Base-by-base conservation (phyloP, 2,113 vertebrate genomes). In the Callorhinus ursinus region DNA sequence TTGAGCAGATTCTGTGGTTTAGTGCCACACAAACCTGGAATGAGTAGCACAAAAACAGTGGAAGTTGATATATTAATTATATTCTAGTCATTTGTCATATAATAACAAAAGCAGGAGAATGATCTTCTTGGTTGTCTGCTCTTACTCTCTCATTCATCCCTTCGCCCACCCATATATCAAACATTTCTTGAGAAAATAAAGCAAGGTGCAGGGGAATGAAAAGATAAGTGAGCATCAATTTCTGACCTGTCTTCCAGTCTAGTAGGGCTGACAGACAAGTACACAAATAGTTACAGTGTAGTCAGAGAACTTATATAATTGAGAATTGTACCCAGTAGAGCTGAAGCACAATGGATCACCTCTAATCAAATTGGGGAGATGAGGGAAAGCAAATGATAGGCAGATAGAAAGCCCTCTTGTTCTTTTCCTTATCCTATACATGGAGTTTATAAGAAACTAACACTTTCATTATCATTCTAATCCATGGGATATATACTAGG, bases 151-250 rank as follows among this genome's bases (percentile, higher is more conserved):
- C 19, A 65, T 33, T 85, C n/a, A 79, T 53, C 3, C 18, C 1
- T 72, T 96, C 24, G 49, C 8, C 21, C 5, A 63, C 7, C 15
- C 10, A 21, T 13, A 22, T 71, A 90, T n/a, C 39, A 91, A 93
- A 72, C 5, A 21, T 88, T 72, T 31, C 11, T 74, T 86, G 36
- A 95, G 74, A 83, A 93, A 89, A 80, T 83, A 63, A 91, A 96
- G 31, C n/a, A 69, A 86, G 24, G 4, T 63, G 4, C 72, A 69
- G 4, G 15, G 10, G 18, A 91, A 31, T 82, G 4, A 91, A 90
- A 94, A 46, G 46, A 77, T 80, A 88, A 93, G 69, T 85, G 46
- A 74, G 7, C 13, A 51, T 19, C 39, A 91, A 49, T 57, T 88
- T 7, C 21, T 74, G 8, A 63, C 36, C 42, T 85, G 28, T 88